Base-by-base conservation (phyloP, 2,888 invertebrate genomes). In the Drosophila histrio region DNA sequence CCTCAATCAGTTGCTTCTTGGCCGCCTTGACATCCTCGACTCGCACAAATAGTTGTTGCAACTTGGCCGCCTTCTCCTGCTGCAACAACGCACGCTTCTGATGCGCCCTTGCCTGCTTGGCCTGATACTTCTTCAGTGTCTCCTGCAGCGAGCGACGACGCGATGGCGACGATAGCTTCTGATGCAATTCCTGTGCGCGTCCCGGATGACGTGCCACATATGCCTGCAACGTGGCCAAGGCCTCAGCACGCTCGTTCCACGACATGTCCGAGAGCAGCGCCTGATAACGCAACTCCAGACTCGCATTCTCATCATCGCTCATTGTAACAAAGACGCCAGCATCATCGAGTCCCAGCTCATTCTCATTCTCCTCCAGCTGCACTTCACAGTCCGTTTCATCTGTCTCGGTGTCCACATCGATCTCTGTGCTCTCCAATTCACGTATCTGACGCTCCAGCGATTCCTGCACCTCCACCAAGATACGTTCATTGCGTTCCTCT, bases 91-190 rank as follows among this genome's bases (percentile, higher is more conserved):
- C 95, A 1, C 99, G 93, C 80, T 98, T 96, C 65, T 96, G 95
- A 82, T 98, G 96, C 0, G 99, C 99, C 64, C 97, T 94, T 0
- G 96, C 96, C 89, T 98, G 98, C 89, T 98, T 98, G 0, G 96
- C 96, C 91, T 98, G 97, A 79, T 97, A 96, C 68, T 94, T 92
- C 53, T 93, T 92, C 17, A 97, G 91, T 0, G 97, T 97, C 88
- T 96, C 96, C 22, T 96, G 95, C n/a, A 96, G 89, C n/a, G 96
- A 96, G 72, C 96, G 94, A 34, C 96, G 93, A n/a, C 97, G 93
- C 1, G 97, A 96, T 0, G 98, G 98, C 44, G 97, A 97, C 0
- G 97, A 97, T 0, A 99, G 92, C 90, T 98, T 99, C 79, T 98
- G 97, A 91, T 98, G 98, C 41, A 99, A 93, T 79, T 98, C 97